These are phyloP conservation scores for Bombus pascuorum DNA, from an alignment of 1,140 invertebrate genomes.

Conservation along the genomic window DNA sequence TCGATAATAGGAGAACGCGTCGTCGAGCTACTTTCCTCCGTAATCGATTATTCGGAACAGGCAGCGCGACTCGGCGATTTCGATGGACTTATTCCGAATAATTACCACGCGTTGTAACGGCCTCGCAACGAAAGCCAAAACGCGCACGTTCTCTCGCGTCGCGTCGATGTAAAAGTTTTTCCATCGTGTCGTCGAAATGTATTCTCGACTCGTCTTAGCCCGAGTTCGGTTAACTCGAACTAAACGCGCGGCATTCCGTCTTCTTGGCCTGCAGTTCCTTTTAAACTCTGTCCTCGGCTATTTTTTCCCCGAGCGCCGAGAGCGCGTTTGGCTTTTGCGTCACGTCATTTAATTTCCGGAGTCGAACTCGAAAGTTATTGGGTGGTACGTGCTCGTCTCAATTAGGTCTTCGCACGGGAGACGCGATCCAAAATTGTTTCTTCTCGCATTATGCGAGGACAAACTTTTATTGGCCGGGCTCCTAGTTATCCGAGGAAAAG, in stretches of 20 bases:
- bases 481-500: background rate
- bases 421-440: constrained; percentile 33
- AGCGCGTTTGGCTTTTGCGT: constrained; percentile 56
- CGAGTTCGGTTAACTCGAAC: constrained; percentile 57
- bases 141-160: background rate
- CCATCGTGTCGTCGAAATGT: constrained; percentile 41
- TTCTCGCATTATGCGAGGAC: constrained; percentile 16
- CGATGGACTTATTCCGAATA: background rate
- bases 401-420: constrained; percentile 42
- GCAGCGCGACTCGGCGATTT: too few relatives aligned
- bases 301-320: constrained; percentile 30
- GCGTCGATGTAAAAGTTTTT: constrained; percentile 5
- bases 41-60: too few relatives aligned
- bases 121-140: background rate
- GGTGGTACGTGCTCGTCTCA: constrained; percentile 53
- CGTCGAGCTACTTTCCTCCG: too few relatives aligned
- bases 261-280: constrained; percentile 26
- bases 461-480: constrained; percentile 33
- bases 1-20: background rate
- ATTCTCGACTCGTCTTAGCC: constrained; percentile 52
- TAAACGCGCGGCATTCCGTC: constrained; percentile 49
- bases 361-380: constrained; percentile 63
- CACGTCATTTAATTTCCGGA: constrained; percentile 70
- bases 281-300: constrained; percentile 48
- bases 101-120: background rate